phyloP scores from a whole-genome alignment of 2,113 vertebrate species.

The Bucco capensis region DNA sequence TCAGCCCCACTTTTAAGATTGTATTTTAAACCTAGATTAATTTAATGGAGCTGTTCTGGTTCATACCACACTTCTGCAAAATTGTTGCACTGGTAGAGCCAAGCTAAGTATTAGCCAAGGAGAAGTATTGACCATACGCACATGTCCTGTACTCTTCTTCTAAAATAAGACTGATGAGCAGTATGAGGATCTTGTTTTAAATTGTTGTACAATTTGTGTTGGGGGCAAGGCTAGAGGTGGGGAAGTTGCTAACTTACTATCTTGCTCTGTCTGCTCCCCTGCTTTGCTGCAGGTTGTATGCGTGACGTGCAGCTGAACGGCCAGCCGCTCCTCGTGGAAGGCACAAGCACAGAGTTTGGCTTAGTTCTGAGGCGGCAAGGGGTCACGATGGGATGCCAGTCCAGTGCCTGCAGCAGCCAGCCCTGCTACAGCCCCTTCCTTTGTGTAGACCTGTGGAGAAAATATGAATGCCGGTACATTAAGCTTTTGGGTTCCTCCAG shows the following conservation, averaged over 20 bases:
- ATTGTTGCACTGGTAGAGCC: background rate
- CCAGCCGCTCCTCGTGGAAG: slow-evolving; percentile 77
- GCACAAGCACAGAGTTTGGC: slow-evolving; percentile 71
- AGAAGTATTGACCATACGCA: background rate
- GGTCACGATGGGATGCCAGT: slow-evolving; percentile 78
- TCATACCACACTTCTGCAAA: background rate
- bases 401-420: slow-evolving; percentile 79
- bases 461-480: slow-evolving; percentile 85
- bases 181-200: background rate
- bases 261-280: background rate
- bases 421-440: slow-evolving; percentile 81
- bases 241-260: background rate
- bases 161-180: background rate
- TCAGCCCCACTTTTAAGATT: background rate
- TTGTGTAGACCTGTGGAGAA: slow-evolving; percentile 89
- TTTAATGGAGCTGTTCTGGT: background rate
- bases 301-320: slow-evolving; percentile 83
- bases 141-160: background rate
- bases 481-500: background rate
- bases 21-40: background rate
- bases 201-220: no score
- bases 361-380: slow-evolving; percentile 73
- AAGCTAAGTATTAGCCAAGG: background rate
- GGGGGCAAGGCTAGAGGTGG: background rate
- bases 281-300: slow-evolving; percentile 79